Evolutionary conservation across 2,888 invertebrate species (phyloP), one percentile per base, ranked within the genome.

Genomic region (Trachelus tabidus): DNA sequence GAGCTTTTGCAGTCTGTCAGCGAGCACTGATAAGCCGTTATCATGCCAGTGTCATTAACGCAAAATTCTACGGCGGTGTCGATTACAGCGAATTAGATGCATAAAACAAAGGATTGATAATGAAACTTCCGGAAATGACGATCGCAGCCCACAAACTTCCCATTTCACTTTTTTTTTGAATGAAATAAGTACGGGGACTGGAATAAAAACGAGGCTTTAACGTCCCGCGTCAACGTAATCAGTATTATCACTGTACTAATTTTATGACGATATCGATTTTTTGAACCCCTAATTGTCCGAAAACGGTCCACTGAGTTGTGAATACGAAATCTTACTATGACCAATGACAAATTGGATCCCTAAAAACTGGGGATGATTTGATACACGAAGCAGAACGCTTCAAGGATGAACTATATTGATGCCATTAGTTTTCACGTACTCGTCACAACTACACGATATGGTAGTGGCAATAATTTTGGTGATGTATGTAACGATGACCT

Each of bases 91-190:
- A 85, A 85, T 84, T 79, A 79, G 78, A 71, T 73, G 79, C 77
- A 79, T 75, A 81, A 82, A 81, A 86, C 85, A 86, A 85, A 85
- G 82, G 85, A 80, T 75, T 80, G 86, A 86, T 85, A 87, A 85
- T 79, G 73, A 69, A 78, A 79, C 79, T 84, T 85, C 87, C 87
- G 85, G 83, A 79, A 82, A 82, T 76, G 77, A 78, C 75, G 75
- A 79, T 77, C 71, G 34, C 84, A 78, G 69, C 84, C 85, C 84
- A 84, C 86, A 77, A 76, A 81, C 79, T 82, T 80, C 76, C 82
- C 83, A 86, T 77, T 78, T 30, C 71, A 76, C 81, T 81, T 83
- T 85, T 82, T 80, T 23, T 15, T 56, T 23, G 4, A 37, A 11
- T 56, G 56, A 56, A 56, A 56, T 56, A 56, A 56, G 56, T 6